Evolutionary conservation across 2,113 vertebrate genomes (phyloP).

Genomic region (Anhinga rufa): DNA sequence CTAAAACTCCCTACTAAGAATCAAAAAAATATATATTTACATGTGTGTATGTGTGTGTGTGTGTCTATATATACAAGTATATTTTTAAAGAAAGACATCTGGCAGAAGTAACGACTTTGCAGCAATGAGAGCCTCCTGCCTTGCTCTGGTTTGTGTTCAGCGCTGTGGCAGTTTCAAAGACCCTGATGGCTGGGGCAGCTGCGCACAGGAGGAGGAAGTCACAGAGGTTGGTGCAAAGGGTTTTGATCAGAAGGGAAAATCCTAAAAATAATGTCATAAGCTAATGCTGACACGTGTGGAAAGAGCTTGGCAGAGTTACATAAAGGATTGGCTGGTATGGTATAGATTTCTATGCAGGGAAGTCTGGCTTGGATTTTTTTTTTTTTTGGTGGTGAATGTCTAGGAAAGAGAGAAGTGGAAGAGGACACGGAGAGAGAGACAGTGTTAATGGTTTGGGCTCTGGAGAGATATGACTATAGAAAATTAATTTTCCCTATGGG

Average conservation of each 20-base stretch:
- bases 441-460: not conserved
- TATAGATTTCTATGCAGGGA: not conserved
- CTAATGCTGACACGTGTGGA: not conserved
- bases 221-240: not conserved
- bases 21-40: not conserved
- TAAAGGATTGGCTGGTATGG: not conserved
- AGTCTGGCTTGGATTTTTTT: not conserved
- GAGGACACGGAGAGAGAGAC: not conserved
- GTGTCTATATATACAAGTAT: not conserved
- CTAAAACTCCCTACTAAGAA: not conserved
- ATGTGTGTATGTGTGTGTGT: fast-evolving
- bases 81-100: not conserved
- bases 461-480: not conserved
- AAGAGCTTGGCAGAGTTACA: not conserved
- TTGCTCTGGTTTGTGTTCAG: not conserved
- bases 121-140: not conserved
- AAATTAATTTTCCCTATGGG: not conserved
- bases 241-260: not conserved
- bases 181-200: not conserved
- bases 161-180: not conserved
- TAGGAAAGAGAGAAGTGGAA: not conserved
- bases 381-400: not conserved
- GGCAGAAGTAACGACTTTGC: not conserved
- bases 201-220: not conserved
- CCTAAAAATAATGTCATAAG: not conserved